These are phyloP conservation scores for Prosapia bicincta DNA, from an alignment of 2,888 invertebrate species.

Conservation along the genomic window DNA sequence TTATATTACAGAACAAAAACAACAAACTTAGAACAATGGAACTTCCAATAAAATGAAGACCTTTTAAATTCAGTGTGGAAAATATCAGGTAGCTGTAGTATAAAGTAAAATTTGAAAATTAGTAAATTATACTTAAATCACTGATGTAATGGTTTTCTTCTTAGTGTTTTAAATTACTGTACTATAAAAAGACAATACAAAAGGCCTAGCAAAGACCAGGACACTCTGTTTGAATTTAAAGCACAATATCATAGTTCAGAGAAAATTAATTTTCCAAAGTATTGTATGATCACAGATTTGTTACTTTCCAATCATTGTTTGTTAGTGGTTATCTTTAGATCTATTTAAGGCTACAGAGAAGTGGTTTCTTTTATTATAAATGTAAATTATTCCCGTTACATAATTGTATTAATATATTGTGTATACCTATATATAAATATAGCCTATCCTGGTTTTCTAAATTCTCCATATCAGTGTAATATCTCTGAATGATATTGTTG, in stretches of 20 bases:
- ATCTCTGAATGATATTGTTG: background rate
- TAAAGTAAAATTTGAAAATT: too few relatives aligned
- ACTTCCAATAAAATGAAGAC: too few relatives aligned
- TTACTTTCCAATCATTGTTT: background rate
- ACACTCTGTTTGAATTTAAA: background rate
- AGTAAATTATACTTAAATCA: too few relatives aligned
- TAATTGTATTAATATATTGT: background rate
- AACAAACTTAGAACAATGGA: too few relatives aligned
- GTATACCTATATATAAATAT: too few relatives aligned
- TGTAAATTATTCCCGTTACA: background rate
- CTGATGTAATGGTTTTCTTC: too few relatives aligned
- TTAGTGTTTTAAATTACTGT: too few relatives aligned
- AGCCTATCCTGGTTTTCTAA: background rate
- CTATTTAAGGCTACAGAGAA: background rate
- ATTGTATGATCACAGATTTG: background rate
- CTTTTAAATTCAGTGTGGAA: too few relatives aligned
- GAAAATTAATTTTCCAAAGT: background rate
- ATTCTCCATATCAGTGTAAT: background rate
- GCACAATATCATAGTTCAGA: background rate
- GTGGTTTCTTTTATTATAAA: background rate
- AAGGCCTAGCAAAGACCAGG: background rate
- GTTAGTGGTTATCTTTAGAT: background rate
- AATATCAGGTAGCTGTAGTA: too few relatives aligned
- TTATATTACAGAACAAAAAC: too few relatives aligned
- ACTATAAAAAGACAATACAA: too few relatives aligned